These are phyloP conservation scores for Campoletis sonorensis DNA, from an alignment of 1,140 invertebrate species.

Conservation along the genomic window DNA sequence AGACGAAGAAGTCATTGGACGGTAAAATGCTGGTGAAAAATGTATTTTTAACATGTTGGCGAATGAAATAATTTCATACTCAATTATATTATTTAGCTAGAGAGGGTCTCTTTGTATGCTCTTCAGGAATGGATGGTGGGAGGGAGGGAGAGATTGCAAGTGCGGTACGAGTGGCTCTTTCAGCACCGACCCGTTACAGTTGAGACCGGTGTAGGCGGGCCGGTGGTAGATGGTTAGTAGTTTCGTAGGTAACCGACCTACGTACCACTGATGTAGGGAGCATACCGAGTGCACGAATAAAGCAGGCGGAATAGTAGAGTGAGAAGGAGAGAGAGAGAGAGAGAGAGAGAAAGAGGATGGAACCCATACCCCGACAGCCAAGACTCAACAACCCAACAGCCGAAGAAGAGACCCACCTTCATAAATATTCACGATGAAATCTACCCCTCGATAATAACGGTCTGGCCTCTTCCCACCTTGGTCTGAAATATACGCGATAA, in stretches of 20 bases:
- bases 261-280: constrained; percentile 8
- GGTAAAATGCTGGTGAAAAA: neutral
- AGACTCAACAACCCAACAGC: constrained; percentile 42
- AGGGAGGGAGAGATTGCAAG: constrained; percentile 23
- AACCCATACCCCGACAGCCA: constrained; percentile 19
- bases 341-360: constrained; percentile 17
- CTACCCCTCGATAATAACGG: constrained; percentile 75
- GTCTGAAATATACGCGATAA: constrained; percentile 66
- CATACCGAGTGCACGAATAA: constrained; percentile 41
- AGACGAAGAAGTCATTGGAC: too few species aligned
- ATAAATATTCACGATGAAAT: constrained; percentile 77
- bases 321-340: constrained; percentile 32
- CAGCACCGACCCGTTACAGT: constrained; percentile 21
- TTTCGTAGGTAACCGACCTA: constrained; percentile 22
- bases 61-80: constrained; percentile 59
- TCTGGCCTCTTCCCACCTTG: constrained; percentile 28
- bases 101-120: constrained; percentile 33
- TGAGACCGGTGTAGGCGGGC: neutral
- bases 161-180: constrained; percentile 28
- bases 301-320: constrained; percentile 12
- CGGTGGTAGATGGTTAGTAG: neutral
- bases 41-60: neutral
- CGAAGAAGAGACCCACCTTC: constrained; percentile 61
- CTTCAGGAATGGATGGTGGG: neutral
- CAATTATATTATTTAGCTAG: constrained; percentile 63